Evolutionary conservation across 2,113 vertebrate genomes (phyloP).

Genomic region (Nansenia antarctica): DNA sequence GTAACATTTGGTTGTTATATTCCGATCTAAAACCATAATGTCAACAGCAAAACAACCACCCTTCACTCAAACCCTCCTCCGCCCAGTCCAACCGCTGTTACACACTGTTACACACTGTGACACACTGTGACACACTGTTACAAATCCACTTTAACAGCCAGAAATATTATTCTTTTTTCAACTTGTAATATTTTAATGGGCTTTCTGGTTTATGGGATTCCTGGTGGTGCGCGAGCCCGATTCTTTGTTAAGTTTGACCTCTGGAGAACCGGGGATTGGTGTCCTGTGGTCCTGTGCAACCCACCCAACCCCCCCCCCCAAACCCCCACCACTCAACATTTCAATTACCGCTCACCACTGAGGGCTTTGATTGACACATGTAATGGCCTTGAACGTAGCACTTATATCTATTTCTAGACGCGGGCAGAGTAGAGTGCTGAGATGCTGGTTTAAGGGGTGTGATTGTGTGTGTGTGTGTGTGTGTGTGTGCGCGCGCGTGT

Average conservation of each 20-base stretch:
- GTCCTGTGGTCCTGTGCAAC: not conserved
- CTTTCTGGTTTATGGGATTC: too few relatives aligned
- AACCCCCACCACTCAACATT: slow-evolving; percentile 14
- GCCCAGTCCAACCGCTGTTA: too few relatives aligned
- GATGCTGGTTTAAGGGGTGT: too few relatives aligned
- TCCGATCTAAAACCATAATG: slow-evolving; percentile 31
- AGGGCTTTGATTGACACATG: slow-evolving; percentile 37
- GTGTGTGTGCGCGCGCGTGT: too few relatives aligned
- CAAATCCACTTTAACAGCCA: slow-evolving; percentile 33
- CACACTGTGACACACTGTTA: too few relatives aligned
- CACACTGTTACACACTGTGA: slow-evolving; percentile 39
- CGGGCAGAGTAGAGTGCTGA: not conserved
- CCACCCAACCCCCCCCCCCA: not conserved
- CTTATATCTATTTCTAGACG: not conserved
- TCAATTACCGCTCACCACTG: slow-evolving; percentile 30
- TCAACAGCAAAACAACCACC: slow-evolving; percentile 17
- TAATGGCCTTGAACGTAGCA: slow-evolving; percentile 37
- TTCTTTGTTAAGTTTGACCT: slow-evolving; percentile 34
- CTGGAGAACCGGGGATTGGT: not conserved
- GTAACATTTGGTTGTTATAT: slow-evolving; percentile 1
- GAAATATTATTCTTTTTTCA: slow-evolving; percentile 11
- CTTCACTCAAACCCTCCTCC: slow-evolving; percentile 10
- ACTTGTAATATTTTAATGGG: slow-evolving; percentile 29
- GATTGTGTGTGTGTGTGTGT: too few relatives aligned
- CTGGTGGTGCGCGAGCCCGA: slow-evolving; percentile 8